Conservation (phyloP, 92 coral and sea anemone species). For the Pocillopora grandis region DNA sequence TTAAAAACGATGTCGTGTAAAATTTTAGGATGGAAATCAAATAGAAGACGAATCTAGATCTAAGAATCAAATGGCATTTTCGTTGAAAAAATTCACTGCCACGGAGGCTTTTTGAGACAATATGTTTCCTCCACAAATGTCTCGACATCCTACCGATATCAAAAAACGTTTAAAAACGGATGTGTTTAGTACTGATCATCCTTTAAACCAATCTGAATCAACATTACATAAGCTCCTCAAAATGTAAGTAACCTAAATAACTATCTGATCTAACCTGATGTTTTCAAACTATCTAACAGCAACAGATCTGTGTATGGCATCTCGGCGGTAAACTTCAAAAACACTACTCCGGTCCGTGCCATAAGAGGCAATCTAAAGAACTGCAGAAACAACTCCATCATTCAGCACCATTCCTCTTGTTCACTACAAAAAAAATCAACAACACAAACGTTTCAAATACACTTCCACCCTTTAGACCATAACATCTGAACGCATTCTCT, state of each 20-base stretch:
- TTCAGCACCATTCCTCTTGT: conserved; percentile 52
- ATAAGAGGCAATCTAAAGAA: not conserved
- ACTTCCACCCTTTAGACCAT: not conserved
- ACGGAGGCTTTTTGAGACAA: not conserved
- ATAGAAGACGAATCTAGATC: not conserved
- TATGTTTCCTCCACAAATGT: too few species aligned
- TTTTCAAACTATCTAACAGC: conserved; percentile 1
- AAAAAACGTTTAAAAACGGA: not conserved
- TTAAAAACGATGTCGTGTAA: not conserved
- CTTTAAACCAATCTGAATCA: not conserved
- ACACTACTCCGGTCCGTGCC: not conserved
- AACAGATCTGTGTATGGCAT: not conserved
- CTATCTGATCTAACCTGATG: not conserved
- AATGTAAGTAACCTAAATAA: too few species aligned
- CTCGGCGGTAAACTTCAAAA: not conserved
- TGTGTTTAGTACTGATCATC: not conserved
- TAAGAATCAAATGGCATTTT: not conserved
- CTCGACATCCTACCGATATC: not conserved
- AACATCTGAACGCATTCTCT: too few species aligned
- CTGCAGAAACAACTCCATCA: not conserved
- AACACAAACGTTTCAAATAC: not conserved
- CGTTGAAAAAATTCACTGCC: not conserved
- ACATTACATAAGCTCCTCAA: not conserved
- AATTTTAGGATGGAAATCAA: not conserved
- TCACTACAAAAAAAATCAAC: conserved; percentile 20